Evolutionary conservation across 2,888 invertebrate species (phyloP).

Genomic region (Agrenia bidenticulata): DNA sequence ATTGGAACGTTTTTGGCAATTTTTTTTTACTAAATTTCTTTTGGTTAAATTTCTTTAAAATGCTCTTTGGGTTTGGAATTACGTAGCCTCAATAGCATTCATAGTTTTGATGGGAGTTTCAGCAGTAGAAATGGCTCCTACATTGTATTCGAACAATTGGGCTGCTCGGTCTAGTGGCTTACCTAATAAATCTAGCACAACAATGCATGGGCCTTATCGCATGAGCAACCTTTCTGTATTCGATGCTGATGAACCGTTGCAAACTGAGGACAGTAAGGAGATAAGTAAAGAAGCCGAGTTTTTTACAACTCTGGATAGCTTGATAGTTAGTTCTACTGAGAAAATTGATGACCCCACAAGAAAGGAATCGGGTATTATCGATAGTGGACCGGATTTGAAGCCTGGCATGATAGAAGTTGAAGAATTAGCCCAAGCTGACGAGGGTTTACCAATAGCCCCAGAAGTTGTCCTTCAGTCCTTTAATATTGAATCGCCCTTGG

Average conservation of each 20-base stretch:
- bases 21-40: not conserved
- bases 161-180: not conserved
- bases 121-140: not conserved
- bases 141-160: not conserved
- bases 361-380: too few species aligned
- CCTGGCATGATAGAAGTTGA: too few species aligned
- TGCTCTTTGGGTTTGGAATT: not conserved
- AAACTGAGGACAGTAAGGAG: too few species aligned
- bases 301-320: too few species aligned
- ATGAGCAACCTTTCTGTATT: too few species aligned
- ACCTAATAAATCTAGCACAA: not conserved
- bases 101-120: slow-evolving; percentile 3
- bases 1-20: not conserved
- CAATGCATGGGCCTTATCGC: not conserved
- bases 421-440: too few species aligned
- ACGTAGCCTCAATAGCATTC: not conserved
- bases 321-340: too few species aligned
- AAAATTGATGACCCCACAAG: too few species aligned
- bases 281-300: too few species aligned
- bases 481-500: not conserved
- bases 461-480: not conserved
- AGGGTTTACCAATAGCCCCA: too few species aligned
- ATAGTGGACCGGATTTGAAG: too few species aligned
- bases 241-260: too few species aligned
- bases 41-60: not conserved